Conservation (phyloP, 2,888 invertebrate species). For the Parthenolecanium corni region DNA sequence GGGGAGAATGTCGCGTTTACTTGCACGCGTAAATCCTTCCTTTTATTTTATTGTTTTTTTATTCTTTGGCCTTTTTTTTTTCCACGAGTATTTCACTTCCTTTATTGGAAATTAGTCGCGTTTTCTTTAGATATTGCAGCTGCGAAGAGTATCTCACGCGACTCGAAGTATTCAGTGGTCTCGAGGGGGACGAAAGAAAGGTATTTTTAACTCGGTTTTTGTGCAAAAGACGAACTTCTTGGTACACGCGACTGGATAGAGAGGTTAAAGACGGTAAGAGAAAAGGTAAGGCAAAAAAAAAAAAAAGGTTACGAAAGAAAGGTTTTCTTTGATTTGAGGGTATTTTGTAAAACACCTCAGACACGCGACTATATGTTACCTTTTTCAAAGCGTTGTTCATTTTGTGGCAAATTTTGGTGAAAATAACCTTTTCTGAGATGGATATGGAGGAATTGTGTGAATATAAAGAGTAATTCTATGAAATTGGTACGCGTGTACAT, state of each 20-base stretch:
- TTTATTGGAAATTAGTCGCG: slow-evolving; percentile 1
- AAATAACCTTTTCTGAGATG: not conserved
- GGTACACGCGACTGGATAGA: not conserved
- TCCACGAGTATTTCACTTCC: not conserved
- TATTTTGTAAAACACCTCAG: not conserved
- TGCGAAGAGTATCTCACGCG: slow-evolving; percentile 2
- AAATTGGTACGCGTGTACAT: no score
- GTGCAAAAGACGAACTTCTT: not conserved
- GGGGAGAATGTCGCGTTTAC: slow-evolving; percentile 1
- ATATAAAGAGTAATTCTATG: no score
- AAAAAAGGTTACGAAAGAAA: not conserved
- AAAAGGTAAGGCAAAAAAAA: not conserved
- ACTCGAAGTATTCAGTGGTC: not conserved
- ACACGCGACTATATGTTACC: not conserved
- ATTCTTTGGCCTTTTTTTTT: not conserved
- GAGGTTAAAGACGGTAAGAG: no score
- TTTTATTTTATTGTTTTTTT: no score
- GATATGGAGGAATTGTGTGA: no score
- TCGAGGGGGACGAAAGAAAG: no score
- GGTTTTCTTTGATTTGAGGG: not conserved
- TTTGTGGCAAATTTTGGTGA: not conserved
- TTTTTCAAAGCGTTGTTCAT: not conserved
- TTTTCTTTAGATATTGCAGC: not conserved
- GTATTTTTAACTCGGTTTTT: not conserved
- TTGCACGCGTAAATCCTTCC: slow-evolving; percentile 23